Percentiles rank a stretch among this genome's conserved stretches.
phyloP scores from a whole-genome alignment of 2,888 invertebrate species.

The Rhorus exstirpatorius region DNA sequence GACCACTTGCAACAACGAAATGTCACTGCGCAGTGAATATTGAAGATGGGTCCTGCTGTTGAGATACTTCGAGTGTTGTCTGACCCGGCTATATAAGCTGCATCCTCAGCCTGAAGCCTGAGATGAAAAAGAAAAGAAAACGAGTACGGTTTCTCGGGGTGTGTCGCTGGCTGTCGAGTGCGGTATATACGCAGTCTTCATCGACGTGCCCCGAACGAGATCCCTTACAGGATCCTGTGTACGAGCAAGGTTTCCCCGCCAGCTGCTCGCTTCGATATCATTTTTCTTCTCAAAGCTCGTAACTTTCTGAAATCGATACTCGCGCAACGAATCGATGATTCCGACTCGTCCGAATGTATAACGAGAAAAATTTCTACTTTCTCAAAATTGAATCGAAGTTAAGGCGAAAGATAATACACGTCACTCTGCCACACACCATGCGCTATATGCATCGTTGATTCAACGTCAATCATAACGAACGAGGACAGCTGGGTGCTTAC shows the following conservation, averaged over 20 bases:
- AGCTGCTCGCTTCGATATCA: constrained; percentile 61
- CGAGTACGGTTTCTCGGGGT: constrained; percentile 66
- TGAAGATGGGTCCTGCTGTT: too few species aligned
- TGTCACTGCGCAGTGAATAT: too few species aligned
- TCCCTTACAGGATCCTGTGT: constrained; percentile 66
- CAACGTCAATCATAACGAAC: constrained; percentile 57
- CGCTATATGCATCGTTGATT: constrained; percentile 17
- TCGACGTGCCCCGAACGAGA: constrained; percentile 27
- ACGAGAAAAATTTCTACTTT: not conserved
- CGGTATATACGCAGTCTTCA: constrained; percentile 11
- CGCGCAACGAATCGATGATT: too few species aligned
- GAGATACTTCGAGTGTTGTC: not conserved
- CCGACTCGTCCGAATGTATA: too few species aligned
- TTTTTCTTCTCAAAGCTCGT: constrained; percentile 22
- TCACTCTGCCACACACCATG: not conserved
- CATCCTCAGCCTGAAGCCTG: not conserved
- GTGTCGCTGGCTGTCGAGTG: constrained; percentile 37
- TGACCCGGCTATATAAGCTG: too few species aligned
- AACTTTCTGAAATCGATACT: constrained; percentile 12
- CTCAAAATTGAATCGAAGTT: too few species aligned
- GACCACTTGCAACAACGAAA: too few species aligned
- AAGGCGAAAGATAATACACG: not conserved
- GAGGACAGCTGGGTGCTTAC: constrained; percentile 53
- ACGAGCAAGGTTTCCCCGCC: constrained; percentile 65
- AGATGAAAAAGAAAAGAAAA: constrained; percentile 44